Evolutionary conservation across 2,888 invertebrate genomes (phyloP), one percentile per base, ranked within the genome.

Genomic region (Stenolophus ochropezus): DNA sequence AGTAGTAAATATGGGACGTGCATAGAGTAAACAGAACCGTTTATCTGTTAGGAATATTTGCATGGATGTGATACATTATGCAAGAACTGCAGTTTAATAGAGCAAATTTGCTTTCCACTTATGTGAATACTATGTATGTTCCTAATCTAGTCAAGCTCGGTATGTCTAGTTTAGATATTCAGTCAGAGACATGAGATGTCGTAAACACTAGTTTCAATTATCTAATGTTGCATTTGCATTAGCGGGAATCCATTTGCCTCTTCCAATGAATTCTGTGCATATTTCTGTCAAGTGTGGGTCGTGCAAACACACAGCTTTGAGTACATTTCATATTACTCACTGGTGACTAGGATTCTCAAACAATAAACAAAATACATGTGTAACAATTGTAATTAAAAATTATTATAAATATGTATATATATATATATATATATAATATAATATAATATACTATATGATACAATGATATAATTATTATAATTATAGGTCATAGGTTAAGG

Each of bases 101-200:
- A 69, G 27, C 27, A 33, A 69, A 69, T 69, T 69, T 33, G 65
- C 65, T 27, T 61, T 69, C 33, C 65, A 69, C 14, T 69, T 33
- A 16, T 69, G 33, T 18, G 33, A 33, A 16, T 33, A 69, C 23
- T 61, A 27, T 27, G 27, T 69, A 33, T 69, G 65, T 69, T 8
- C 33, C 33, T 69, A 69, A 69, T 69, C 65, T 33, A 69, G 27
- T 27, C 33, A 18, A 33, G 33, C 65, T 69, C 8, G 16, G 33
- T 69, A 14, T 25, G 61, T 51, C 16, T 16, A 16, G 14, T 16
- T 51, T 16, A 16, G 51, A 16, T 51, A 42, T 42, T 42, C 23
- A 25, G 61, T 25, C 23, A 61, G 20, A 4, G 61, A 25, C 23
- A 61, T 18, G 56, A 42, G 33, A 42, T 56, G 56, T 56, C 27